These are phyloP conservation scores for Cosmopolites sordidus DNA, from an alignment of 2,888 invertebrate species.

Conservation along the genomic window DNA sequence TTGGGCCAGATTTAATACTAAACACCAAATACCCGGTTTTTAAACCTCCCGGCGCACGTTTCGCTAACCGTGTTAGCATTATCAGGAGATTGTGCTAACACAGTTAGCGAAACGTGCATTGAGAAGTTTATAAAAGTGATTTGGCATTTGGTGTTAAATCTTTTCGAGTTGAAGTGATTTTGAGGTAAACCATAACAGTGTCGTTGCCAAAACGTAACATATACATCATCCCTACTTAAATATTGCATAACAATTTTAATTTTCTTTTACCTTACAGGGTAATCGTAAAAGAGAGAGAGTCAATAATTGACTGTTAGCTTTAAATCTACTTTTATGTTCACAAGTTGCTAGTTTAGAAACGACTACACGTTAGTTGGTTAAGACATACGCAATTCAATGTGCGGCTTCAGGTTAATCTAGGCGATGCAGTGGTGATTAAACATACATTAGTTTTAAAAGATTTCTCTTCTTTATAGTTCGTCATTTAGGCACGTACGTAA, in stretches of 20 bases:
- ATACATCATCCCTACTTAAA: conserved; percentile 23
- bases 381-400: conserved; percentile 1
- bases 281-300: conserved; percentile 13
- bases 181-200: too few relatives aligned
- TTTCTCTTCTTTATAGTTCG: background rate
- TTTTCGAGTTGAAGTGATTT: too few relatives aligned
- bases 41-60: too few relatives aligned
- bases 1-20: too few relatives aligned
- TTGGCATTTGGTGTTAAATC: too few relatives aligned
- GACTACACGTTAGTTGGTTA: background rate
- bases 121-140: too few relatives aligned
- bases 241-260: conserved; percentile 25
- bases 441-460: conserved; percentile 1
- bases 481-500: too few relatives aligned
- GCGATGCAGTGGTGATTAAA: background rate
- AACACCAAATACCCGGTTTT: too few relatives aligned
- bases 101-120: too few relatives aligned
- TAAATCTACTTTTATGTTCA: conserved; percentile 18
- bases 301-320: conserved; percentile 21
- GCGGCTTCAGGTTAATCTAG: background rate
- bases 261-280: conserved; percentile 14
- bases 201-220: too few relatives aligned
- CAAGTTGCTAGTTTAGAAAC: background rate
- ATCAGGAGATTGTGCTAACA: too few relatives aligned
- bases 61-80: too few relatives aligned